These are phyloP conservation scores for Holothuria scabra DNA, from an alignment of 53 echinoderm and acorn worm genomes.

Conservation along the genomic window DNA sequence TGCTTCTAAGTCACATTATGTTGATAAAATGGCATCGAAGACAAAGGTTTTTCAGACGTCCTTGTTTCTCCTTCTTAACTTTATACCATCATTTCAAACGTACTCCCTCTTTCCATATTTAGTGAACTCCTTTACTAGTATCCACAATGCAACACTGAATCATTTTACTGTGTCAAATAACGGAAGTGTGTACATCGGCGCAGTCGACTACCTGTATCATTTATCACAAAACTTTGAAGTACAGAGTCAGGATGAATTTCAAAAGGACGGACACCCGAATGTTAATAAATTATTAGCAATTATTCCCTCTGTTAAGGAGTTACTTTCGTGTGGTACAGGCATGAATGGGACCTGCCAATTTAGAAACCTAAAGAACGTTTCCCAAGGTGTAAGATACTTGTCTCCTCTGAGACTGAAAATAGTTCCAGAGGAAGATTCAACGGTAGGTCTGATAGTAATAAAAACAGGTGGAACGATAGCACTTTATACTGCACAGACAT, in stretches of 20 bases:
- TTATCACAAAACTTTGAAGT: slow-evolving; percentile 8
- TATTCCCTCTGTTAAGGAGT: neutral
- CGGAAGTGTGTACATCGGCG: neutral
- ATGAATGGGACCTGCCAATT: neutral
- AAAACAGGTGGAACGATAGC: neutral
- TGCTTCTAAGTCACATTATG: no score
- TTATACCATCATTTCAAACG: no score
- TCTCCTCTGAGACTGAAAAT: neutral
- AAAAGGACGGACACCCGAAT: neutral
- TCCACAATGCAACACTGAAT: neutral
- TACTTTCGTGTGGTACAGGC: neutral
- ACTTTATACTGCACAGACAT: slow-evolving; percentile 11
- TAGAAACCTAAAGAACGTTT: neutral
- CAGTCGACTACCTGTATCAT: neutral
- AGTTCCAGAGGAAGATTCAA: neutral
- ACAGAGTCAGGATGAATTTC: neutral
- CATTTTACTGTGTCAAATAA: neutral
- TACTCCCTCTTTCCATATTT: no score
- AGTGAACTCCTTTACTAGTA: no score
- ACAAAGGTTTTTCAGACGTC: no score
- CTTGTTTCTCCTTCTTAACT: no score
- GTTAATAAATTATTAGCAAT: neutral
- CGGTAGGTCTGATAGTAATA: neutral
- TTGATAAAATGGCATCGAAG: no score
- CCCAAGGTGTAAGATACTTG: neutral